These are phyloP conservation scores for Podabrus alpinus DNA, from an alignment of 2,888 invertebrate species.

Conservation along the genomic window DNA sequence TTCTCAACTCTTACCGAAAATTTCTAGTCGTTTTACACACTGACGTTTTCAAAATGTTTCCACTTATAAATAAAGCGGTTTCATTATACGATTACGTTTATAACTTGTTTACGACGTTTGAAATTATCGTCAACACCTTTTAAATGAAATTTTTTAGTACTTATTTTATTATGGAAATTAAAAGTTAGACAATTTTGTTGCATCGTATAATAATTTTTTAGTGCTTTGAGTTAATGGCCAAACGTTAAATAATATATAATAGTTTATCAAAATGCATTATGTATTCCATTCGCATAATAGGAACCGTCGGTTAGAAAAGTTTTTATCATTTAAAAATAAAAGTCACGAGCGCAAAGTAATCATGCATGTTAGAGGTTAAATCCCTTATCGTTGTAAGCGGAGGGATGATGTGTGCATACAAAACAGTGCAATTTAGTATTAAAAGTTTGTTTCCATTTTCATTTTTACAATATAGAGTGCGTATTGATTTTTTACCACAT, in stretches of 20 bases:
- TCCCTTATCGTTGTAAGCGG: slow-evolving; percentile 52
- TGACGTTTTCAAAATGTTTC: slow-evolving; percentile 19
- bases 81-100: slow-evolving; percentile 1
- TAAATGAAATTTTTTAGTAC: not conserved
- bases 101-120: slow-evolving; percentile 4
- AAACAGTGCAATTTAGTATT: slow-evolving; percentile 36
- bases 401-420: slow-evolving; percentile 49
- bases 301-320: slow-evolving; percentile 41
- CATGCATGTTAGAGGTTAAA: slow-evolving; percentile 53
- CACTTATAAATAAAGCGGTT: slow-evolving; percentile 6
- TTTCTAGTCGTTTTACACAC: slow-evolving; percentile 14
- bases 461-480: slow-evolving; percentile 10
- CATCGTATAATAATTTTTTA: not conserved
- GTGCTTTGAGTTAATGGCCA: not conserved
- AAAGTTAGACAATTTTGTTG: not conserved
- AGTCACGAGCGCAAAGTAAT: slow-evolving; percentile 52
- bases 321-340: slow-evolving; percentile 54
- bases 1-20: slow-evolving; percentile 10
- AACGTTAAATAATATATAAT: slow-evolving; percentile 2
- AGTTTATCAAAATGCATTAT: slow-evolving; percentile 25
- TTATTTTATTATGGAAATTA: not conserved
- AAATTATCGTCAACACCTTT: not conserved
- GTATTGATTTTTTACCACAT: slow-evolving; percentile 10
- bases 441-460: slow-evolving; percentile 22
- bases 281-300: slow-evolving; percentile 22